Base-by-base conservation (phyloP, 2,113 vertebrate species). In the Zosterops hypoxanthus region DNA sequence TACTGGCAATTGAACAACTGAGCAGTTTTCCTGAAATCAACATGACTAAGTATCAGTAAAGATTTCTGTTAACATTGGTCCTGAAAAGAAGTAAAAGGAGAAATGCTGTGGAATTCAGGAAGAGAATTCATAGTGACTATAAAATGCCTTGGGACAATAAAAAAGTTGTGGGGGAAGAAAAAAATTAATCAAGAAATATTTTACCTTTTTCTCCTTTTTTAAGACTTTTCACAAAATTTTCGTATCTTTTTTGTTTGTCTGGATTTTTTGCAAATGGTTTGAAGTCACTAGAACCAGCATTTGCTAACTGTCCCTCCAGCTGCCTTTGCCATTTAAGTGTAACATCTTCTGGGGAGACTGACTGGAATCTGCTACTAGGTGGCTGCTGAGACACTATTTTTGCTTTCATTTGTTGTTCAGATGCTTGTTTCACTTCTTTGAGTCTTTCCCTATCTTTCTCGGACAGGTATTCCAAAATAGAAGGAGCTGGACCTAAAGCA, bases 241-340 rank as follows among this genome's bases (percentile, higher is more conserved):
- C 99, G 0, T 99, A 99, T 94, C 99, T 98, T 10, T 97, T 98
- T 97, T 99, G 99, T 92, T 99, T 99, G 88, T 98, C 98, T 24
- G 99, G 98, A 85, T 98, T 98, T 86, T 97, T 98, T 65, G 98
- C 98, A 49, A 99, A 99, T 6, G 99, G 99, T 88, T 94, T 99
- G 97, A 99, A 99, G 71, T 96, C 97, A 96, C 97, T 98, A 46
- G 97, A 95, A 88, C 84, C 89, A 28, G 94, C 55, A 39, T 88
- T 91, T 93, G 4, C 88, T 16, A 77, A 23, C 56, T 97, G 93
- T 0, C 61, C 75, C 11, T 86, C 93, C 52, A 88, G 19, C 1
- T 97, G 66, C 36, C 56, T n/a, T 4, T 64, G 96, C 98, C 98
- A 97, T 16, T 96, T 97, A 14, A 52, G 49, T 36, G 95, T 92